Conservation (phyloP, 2,113 vertebrate genomes). For the Candoia aspera region DNA sequence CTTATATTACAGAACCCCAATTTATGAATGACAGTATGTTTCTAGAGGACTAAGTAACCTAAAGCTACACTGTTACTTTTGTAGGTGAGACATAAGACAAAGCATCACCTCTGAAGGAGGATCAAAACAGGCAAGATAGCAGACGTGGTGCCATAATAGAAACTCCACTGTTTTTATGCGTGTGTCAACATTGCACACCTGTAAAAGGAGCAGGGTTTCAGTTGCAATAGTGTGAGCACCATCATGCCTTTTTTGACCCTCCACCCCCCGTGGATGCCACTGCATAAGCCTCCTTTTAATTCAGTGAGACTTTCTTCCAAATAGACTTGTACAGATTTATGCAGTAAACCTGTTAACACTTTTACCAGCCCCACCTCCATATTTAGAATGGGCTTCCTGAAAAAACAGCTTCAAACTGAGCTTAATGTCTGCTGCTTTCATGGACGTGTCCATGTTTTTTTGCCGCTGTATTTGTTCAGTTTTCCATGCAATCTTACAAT, state of each 20-base stretch:
- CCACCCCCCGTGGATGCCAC: background rate
- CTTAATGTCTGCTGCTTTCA: no score
- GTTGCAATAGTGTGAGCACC: background rate
- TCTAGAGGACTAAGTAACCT: background rate
- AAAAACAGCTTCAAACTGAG: background rate
- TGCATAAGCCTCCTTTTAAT: background rate
- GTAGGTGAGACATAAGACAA: background rate
- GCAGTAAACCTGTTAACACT: background rate
- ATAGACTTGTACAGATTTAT: background rate
- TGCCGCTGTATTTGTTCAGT: no score
- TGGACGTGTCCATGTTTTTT: no score
- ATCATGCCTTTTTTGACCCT: background rate
- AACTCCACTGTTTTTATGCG: background rate
- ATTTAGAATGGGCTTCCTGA: background rate
- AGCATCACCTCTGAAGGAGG: background rate
- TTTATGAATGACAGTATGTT: background rate
- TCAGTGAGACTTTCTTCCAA: background rate
- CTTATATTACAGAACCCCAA: background rate
- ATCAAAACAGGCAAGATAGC: background rate
- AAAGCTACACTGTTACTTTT: background rate
- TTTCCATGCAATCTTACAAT: no score
- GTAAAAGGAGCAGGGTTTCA: background rate
- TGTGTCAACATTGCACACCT: background rate
- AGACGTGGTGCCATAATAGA: background rate
- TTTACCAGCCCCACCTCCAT: no score